phyloP scores from a whole-genome alignment of 2,888 invertebrate genomes.

The Hofmannophila pseudospretella region DNA sequence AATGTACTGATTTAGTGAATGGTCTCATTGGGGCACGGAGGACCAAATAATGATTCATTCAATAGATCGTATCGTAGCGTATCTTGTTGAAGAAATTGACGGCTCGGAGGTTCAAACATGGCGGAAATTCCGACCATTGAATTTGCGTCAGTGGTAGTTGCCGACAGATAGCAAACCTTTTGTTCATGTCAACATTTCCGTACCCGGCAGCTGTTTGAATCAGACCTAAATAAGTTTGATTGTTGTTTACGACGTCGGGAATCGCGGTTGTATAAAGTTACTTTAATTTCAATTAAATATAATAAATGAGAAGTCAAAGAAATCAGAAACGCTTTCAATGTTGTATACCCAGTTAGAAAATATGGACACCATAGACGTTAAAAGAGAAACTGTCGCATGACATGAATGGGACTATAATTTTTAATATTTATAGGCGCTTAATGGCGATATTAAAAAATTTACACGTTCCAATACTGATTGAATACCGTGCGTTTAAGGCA shows the following conservation, averaged over 20 bases:
- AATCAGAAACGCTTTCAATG: slow-evolving; percentile 38
- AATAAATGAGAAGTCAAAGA: too few relatives aligned
- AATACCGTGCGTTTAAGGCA: slow-evolving; percentile 44
- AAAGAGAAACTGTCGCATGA: slow-evolving; percentile 52
- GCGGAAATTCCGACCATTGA: too few relatives aligned
- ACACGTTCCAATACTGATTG: slow-evolving; percentile 35
- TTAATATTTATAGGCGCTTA: slow-evolving; percentile 42
- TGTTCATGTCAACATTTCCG: not conserved
- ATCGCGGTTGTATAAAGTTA: not conserved
- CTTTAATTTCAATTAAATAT: too few relatives aligned
- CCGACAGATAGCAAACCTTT: not conserved
- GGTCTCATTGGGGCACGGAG: not conserved
- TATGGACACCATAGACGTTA: slow-evolving; percentile 44
- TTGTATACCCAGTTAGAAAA: slow-evolving; percentile 46
- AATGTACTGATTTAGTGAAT: not conserved
- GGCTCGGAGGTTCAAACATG: slow-evolving; percentile 2
- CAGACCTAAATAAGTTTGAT: not conserved
- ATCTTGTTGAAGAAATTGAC: not conserved
- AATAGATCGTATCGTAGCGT: too few relatives aligned
- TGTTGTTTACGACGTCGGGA: not conserved
- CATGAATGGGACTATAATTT: slow-evolving; percentile 43
- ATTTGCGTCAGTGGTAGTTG: not conserved
- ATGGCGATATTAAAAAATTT: slow-evolving; percentile 44
- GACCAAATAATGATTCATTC: too few relatives aligned
- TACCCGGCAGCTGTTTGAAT: too few relatives aligned